Evolutionary conservation across 2,888 invertebrate species (phyloP), one percentile per base, ranked within the genome.

Genomic region (Plebejus anna): DNA sequence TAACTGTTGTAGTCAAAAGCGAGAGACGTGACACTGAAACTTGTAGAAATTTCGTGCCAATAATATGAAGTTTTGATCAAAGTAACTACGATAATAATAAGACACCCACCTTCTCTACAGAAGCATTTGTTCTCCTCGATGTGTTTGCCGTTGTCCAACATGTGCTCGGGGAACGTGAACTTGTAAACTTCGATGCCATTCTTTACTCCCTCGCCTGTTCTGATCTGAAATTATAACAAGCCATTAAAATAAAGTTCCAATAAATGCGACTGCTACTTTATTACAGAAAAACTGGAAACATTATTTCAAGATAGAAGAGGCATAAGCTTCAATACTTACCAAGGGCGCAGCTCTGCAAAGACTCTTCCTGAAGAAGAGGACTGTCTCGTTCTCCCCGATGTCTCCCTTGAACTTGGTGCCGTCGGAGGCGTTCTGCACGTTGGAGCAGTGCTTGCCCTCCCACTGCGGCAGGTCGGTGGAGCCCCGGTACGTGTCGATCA

Each of bases 381-480:
- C 87, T 0, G 95, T 94, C 16, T 97, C 96, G 78, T 97, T 96
- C 16, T 94, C 95, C 38, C 93, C 83, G 0, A 97, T 94, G 75
- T 95, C 95, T 16, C 97, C 96, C 32, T 94, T 95, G 87, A 98
- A 98, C 87, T 97, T 98, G 22, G 97, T 96, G 1, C 98, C 98
- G 84, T 98, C 98, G 0, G 97, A 97, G 0, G 97, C 95, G 38
- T 96, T 95, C 78, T 95, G 95, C 7, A 98, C 95, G 82, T 96
- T 96, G 72, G 96, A 97, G 85, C 98, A 98, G 77, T 96, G 96
- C 71, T 96, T 95, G 0, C 95, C 96, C 0, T 94, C 79, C 98
- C 98, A 98, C 78, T 97, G 97, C 0, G 97, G 96, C 4, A 98
- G 91, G 82, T 96, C 94, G 0, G 95, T 94, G 0, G 95, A 95